Base-by-base conservation (phyloP, 2,888 invertebrate genomes). In the Pseudeuparius sepicola region DNA sequence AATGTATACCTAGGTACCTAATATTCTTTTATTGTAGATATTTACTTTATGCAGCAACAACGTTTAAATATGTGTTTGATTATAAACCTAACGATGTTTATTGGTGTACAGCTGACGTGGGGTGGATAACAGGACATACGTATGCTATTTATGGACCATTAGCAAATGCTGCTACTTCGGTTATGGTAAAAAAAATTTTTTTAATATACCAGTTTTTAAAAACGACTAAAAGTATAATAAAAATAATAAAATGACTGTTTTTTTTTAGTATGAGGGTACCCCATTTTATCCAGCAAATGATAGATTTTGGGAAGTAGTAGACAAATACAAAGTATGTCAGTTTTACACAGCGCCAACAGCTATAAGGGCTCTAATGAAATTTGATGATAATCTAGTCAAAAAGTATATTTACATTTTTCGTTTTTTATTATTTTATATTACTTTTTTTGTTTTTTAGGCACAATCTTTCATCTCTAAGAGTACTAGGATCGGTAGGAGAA, bases 331-430 rank as follows among this genome's bases (percentile, higher is more conserved):
- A 64, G 89, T 97, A 13, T 82, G 75, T 29, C 94, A 94, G 65
- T 93, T 98, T 64, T 98, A 98, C 66, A 98, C 97, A 0, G 96
- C 98, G 1, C 98, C 98, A 0, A 98, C 98, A 3, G 97, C 96
- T 10, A 89, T 98, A 42, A 71, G 98, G 41, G 81, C 96, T 2
- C 72, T 99, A 14, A 94, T 93, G 89, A 93, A 92, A 59, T 90
- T 81, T 54, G 93, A 92, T 0, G 88, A 94, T 45, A 78, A 75
- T 10, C 72, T 77, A 36, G 89, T 96, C 2, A 77, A 74, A 46
- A 85, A 76, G 65, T 82, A 67, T 64, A 63, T 60, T 17, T 28
- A 13, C 12, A n/a, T n/a, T n/a, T n/a, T n/a, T n/a, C n/a, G n/a
- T n/a, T n/a, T n/a, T n/a, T n/a, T 7, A 7, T n/a, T 20, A 20